Evolutionary conservation across 2,888 invertebrate species (phyloP), one percentile per base, ranked within the genome.

Genomic region (Drosophila anomelani): DNA sequence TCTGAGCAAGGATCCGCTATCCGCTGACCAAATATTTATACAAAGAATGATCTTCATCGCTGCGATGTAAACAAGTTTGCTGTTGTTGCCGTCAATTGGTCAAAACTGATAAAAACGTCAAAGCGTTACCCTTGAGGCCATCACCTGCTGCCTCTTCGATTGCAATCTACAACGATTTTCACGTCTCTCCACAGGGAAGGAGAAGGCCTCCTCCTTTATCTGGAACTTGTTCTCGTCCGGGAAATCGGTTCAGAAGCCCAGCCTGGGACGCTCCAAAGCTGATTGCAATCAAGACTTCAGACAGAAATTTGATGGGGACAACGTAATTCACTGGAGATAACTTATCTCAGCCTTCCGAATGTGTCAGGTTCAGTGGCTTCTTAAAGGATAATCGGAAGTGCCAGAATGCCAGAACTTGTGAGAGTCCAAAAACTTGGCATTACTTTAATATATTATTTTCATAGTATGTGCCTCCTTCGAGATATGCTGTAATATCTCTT

Each of bases 261-360:
- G 36, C 32, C 12, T 13, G 39, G 39, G 26, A 8, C 23, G 49
- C 49, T 67, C 58, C 44, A 17, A 9, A 44, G 36, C 49, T 36
- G 73, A 57, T 75, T 75, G 60, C 51, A 76, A 83, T 79, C 80
- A 54, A 66, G 80, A 49, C 56, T 69, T 55, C 15, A 47, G 61
- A 49, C 74, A 51, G 80, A 80, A 80, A 76, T 81, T 64, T 81
- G 79, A 83, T 66, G 73, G 64, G 81, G 69, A 79, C 86, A 86
- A 84, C 86, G 78, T 86, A 84, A 83, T 84, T 83, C 81, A 49
- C 72, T 57, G 20, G 46, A 72, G 80, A 77, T 85, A 82, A 73
- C 34, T 77, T 78, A 78, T 82, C 63, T 67, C 62, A 44, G 63
- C 47, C 3, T n/a, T 41, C 55, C n/a, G 41, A 26, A 34, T 57